Conservation (phyloP, 2,113 vertebrate genomes). For the Sander lucioperca region DNA sequence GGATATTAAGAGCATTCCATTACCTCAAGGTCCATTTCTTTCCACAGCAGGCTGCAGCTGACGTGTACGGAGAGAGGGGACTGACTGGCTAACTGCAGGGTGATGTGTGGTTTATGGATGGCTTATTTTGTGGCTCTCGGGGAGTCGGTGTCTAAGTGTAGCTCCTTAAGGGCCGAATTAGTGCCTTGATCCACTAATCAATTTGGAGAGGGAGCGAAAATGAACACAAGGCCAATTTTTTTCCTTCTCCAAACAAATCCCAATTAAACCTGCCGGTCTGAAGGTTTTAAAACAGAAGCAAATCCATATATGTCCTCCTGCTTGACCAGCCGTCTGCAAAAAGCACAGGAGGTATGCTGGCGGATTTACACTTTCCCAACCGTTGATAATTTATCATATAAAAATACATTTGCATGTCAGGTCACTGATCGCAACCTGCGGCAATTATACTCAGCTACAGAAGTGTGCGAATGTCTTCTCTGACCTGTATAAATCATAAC, state of each 20-base stretch:
- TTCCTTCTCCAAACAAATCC: not conserved
- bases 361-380: not conserved
- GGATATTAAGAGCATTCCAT: slow-evolving; percentile 48
- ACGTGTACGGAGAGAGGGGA: slow-evolving; percentile 22
- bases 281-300: not conserved
- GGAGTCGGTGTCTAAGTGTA: slow-evolving; percentile 68
- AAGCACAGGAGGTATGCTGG: not conserved
- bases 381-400: not conserved
- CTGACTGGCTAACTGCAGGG: slow-evolving; percentile 55
- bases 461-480: not conserved
- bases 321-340: not conserved
- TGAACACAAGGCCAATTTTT: slow-evolving; percentile 44
- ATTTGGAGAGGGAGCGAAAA: slow-evolving; percentile 77
- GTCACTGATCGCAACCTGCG: not conserved
- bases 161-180: slow-evolving; percentile 79
- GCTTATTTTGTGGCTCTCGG: slow-evolving; percentile 60
- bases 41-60: slow-evolving; percentile 34
- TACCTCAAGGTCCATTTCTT: slow-evolving; percentile 33
- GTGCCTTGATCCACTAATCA: slow-evolving; percentile 83
- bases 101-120: slow-evolving; percentile 72
- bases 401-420: not conserved
- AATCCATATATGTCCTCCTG: not conserved
- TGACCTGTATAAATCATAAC: slow-evolving; percentile 70
- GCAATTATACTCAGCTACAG: not conserved
- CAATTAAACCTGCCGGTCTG: not conserved